Evolutionary conservation across 2,113 vertebrate genomes (phyloP), one percentile per base, ranked within the genome.

Genomic region (Crocuta crocuta): DNA sequence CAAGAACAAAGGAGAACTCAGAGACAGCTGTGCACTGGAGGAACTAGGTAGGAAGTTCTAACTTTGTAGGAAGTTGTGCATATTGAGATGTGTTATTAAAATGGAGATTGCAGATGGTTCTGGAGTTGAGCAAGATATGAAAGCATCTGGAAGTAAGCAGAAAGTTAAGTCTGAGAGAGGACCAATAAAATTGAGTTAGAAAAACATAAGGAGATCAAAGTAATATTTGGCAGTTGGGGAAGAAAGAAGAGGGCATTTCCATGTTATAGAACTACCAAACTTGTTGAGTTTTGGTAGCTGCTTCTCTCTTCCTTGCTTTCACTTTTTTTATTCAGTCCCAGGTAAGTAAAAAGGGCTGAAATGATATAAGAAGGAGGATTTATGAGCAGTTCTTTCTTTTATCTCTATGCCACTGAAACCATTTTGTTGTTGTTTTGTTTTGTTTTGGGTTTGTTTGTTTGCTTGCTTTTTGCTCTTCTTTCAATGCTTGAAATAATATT

Each of bases 401-500:
- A 65, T 85, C n/a, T 95, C 17, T 76, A 21, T 78, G 58, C 7
- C 39, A 53, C 63, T 58, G 43, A 71, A 94, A 74, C 5, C 50
- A 58, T 50, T 50, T 13, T 50, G 11, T 50, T 50, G 50, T 50
- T 50, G 8, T 50, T 39, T 39, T 39, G 39, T 39, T 39, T 39
- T 50, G 12, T 50, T 48, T 48, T 48, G 45, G 16, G 53, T 53
- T 53, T 53, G 55, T 21, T 21, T 58, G 55, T 21, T 58, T 7
- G 39, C 39, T 28, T 28, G 26, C 28, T 33, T 76, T 91, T 48
- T 76, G 10, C 12, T 71, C 79, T 35, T 28, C 58, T 39, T 58
- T 86, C 92, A 94, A 68, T 19, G 96, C 21, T 65, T 86, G 55
- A 96, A 95, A 83, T 92, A 83, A 63, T 26, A 23, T 95, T 88